Percentiles rank a stretch among this genome's conserved stretches.
Conservation (phyloP, 1,140 invertebrate species). For the Venturia canescens region DNA sequence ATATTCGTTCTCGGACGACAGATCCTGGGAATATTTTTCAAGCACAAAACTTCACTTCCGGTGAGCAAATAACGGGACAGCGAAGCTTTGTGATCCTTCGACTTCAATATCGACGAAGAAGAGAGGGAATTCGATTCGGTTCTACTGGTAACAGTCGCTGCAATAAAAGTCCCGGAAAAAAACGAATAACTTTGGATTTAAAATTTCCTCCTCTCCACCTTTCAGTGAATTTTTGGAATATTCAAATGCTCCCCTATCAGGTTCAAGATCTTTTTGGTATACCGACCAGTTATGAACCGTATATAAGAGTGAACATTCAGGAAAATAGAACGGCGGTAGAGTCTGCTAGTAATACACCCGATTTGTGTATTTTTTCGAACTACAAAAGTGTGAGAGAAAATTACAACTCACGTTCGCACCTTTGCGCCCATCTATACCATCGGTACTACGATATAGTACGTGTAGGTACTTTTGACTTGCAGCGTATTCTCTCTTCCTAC, state of each 20-base stretch:
- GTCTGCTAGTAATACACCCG: no score
- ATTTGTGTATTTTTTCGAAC: no score
- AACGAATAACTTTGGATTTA: conserved; percentile 27
- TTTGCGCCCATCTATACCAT: conserved; percentile 22
- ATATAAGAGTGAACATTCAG: no score
- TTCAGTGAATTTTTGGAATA: not conserved
- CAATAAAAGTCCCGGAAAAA: conserved; percentile 52
- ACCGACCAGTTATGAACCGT: no score
- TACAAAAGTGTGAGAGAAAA: not conserved
- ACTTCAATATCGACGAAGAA: conserved; percentile 41
- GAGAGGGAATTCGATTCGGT: conserved; percentile 51
- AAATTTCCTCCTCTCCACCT: not conserved
- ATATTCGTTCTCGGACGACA: not conserved
- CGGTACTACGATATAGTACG: conserved; percentile 10
- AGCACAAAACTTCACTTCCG: no score
- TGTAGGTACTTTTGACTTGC: not conserved
- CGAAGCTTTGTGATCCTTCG: conserved; percentile 26
- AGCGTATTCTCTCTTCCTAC: no score
- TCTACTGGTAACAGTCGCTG: conserved; percentile 45
- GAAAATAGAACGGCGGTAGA: no score
- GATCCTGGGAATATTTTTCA: no score
- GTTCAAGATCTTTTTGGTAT: not conserved
- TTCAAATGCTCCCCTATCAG: not conserved
- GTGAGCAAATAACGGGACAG: no score
- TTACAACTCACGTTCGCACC: conserved; percentile 43